A percentile compares a stretch with the other conserved stretches of the same genome.
Evolutionary conservation across 2,113 vertebrate species (phyloP).

Genomic region (Bubo blakistoni): DNA sequence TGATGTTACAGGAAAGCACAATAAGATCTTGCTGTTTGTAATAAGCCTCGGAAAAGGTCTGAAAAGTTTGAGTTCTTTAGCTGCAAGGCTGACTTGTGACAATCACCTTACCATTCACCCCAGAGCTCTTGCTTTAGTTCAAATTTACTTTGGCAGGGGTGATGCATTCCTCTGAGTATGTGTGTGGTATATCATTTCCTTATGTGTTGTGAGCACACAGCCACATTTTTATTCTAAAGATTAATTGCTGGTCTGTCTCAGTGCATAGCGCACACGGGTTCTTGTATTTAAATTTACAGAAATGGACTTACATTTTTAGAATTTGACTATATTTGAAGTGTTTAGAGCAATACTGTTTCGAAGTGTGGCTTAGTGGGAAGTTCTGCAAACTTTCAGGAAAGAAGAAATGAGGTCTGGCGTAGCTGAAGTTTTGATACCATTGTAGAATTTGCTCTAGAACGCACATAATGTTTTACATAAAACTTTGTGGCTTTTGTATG

Average conservation of each 20-base stretch:
- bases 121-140: background rate
- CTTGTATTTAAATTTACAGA: background rate
- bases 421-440: conserved; percentile 23
- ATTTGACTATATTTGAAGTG: background rate
- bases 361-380: background rate
- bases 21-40: background rate
- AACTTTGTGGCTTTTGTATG: background rate
- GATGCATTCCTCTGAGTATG: background rate
- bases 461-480: background rate
- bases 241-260: background rate
- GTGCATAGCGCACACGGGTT: background rate
- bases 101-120: rapidly evolving
- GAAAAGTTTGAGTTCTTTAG: background rate
- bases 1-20: background rate
- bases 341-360: background rate
- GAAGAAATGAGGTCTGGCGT: background rate
- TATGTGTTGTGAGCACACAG: background rate
- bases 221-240: background rate
- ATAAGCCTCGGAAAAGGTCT: background rate
- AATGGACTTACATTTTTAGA: background rate
- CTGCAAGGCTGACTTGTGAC: background rate
- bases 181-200: background rate
- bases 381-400: background rate
- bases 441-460: background rate
- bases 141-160: background rate